Evolutionary conservation across 2,888 invertebrate genomes (phyloP), one percentile per base, ranked within the genome.

Genomic region (Diarsia rubi): DNA sequence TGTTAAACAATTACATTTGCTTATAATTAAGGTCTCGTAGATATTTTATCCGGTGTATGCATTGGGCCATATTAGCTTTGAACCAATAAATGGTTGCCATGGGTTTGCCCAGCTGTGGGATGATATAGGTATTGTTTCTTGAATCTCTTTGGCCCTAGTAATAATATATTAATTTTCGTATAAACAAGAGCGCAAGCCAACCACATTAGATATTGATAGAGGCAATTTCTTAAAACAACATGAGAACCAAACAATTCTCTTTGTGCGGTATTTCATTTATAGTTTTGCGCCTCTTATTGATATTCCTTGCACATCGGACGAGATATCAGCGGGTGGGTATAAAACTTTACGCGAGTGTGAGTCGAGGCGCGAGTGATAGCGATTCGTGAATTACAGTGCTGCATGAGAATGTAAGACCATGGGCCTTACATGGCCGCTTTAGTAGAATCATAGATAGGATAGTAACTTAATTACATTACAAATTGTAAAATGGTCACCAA

Each of bases 321-420:
- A 92, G 92, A 92, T 94, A 93, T 93, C 93, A 93, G 90, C 91
- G 91, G 88, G 90, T 92, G 91, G 91, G 92, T 94, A 94, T 93
- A 93, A 93, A 93, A 92, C 91, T 92, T 92, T 91, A 89, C 90
- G 89, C 90, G 92, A 86, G 84, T 81, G 64, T 79, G 79, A 79
- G 90, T 73, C 75, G 78, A 49, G 89, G 82, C 63, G 47, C 78
- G 75, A 90, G 80, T 90, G 88, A 82, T 77, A 85, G 90, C 91
- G 90, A 83, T 80, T 78, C 52, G 78, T 45, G 76, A 75, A 64
- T 72, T 77, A 78, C 70, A 52, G 37, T 6, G 19, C n/a, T 57
- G 27, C 57, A 57, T 57, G 16, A 19, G 1, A 57, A 14, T 24
- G 24, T 11, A 49, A 24, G 24, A 54, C 1, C n/a, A 16, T 21